Base-by-base conservation (phyloP, 2,113 vertebrate species). In the Bufo gargarizans region DNA sequence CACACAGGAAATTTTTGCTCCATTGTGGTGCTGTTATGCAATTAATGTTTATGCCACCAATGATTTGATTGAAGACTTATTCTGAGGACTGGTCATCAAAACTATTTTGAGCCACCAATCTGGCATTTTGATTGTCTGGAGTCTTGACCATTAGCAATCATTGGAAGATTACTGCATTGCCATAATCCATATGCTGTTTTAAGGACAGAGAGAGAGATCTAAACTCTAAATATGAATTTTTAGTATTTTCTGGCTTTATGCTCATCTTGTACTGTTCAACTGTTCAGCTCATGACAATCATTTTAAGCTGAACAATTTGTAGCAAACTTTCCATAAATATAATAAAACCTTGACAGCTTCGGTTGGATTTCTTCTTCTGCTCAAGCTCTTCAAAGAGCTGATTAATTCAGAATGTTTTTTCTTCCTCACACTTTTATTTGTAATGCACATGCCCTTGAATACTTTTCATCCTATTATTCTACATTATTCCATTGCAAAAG, bases 381-480 rank as follows among this genome's bases (percentile, higher is more conserved):
- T 56, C 63, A 43, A 58, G 77, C 53, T 80, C 61, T 87, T 80
- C 86, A 87, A 87, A 87, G 77, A 53, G 49, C 49, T 56, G 78
- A 87, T 87, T 87, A 80, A 87, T 87, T 79, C 77, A 80, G 63
- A 69, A 65, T 19, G 58, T 86, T 77, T 55, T 61, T 77, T 86
- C 47, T 87, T 77, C 50, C 56, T 86, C n/a, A 47, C 17, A 45
- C 47, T 72, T 87, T 77, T 67, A 80, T 87, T 86, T 87, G 77
- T 80, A 87, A 79, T 71, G 86, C 63, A 80, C 86, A 80, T 87
- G 77, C 79, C 86, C 86, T 87, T 81, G 77, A 87, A 87, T 87
- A 80, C 61, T 50, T 65, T 55, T 86, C 85, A 86, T 77, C 84
- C 63, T 86, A 86, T 77, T 77, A 86, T 86, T 86, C 43, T 77